Conservation (phyloP, 2,888 invertebrate genomes). For the Mechanitis messenoides region DNA sequence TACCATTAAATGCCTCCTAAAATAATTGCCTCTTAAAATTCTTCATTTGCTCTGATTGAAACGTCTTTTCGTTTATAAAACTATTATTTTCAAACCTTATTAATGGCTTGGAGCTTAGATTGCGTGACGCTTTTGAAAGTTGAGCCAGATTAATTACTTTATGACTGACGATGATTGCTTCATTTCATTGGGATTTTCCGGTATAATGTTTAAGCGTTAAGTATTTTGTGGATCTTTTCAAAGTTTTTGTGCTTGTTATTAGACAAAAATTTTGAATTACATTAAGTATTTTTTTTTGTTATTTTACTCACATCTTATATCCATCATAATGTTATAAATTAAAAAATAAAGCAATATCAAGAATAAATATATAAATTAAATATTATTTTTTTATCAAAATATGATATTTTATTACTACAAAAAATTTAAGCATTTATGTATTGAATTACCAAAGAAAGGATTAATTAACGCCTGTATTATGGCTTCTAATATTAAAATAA, state of each 20-base stretch:
- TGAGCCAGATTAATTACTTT: conserved; percentile 26
- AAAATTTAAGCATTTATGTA: no score
- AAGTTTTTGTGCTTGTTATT: neutral
- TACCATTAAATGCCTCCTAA: conserved; percentile 5
- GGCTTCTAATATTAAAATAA: no score
- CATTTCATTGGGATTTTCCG: conserved; percentile 12
- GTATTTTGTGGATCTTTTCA: neutral
- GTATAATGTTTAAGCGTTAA: neutral
- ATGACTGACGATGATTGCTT: conserved; percentile 19
- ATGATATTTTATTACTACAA: no score
- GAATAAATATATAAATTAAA: no score
- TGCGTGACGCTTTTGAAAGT: conserved; percentile 23
- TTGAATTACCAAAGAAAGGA: no score
- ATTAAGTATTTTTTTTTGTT: neutral
- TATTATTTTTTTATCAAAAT: no score
- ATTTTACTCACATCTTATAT: neutral
- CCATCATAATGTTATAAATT: no score
- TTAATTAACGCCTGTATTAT: no score
- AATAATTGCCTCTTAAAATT: conserved; percentile 18
- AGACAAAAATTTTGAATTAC: no score
- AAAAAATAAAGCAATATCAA: no score
- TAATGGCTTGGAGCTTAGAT: conserved; percentile 20
- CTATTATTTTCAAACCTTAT: conserved; percentile 26
- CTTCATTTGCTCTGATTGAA: conserved; percentile 17
- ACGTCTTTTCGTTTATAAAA: conserved; percentile 25